A percentile compares a stretch with the other conserved stretches of the same genome.
phyloP scores from a whole-genome alignment of 2,888 invertebrate genomes.

The Lithophane semibrunnea region DNA sequence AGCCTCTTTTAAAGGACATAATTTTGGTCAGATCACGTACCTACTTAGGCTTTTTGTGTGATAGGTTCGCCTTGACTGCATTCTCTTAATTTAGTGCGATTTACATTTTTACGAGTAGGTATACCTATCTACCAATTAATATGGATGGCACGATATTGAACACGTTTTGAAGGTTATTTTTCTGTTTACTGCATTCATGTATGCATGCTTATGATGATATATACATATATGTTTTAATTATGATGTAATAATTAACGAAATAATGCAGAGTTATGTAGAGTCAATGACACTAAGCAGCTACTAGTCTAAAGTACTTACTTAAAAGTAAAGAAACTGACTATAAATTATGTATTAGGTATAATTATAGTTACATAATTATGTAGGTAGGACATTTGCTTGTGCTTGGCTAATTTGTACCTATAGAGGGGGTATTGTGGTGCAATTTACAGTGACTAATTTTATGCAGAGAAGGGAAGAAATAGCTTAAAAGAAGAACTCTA shows the following conservation, averaged over 20 bases:
- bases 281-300: slow-evolving; percentile 6
- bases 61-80: slow-evolving; percentile 54
- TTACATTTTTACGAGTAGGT: no score
- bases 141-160: slow-evolving; percentile 21
- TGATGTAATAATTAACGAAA: slow-evolving; percentile 5
- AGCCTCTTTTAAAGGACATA: no score
- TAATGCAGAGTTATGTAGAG: not conserved
- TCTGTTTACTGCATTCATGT: slow-evolving; percentile 1
- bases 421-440: not conserved
- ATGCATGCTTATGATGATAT: not conserved
- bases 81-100: slow-evolving; percentile 12
- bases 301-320: not conserved
- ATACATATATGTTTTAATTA: not conserved
- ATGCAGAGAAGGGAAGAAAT: not conserved
- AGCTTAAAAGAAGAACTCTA: no score
- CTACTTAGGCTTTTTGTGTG: slow-evolving; percentile 2
- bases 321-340: not conserved
- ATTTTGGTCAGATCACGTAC: no score
- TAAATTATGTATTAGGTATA: no score
- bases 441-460: not conserved
- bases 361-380: not conserved
- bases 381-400: not conserved
- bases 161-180: slow-evolving; percentile 21
- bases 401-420: not conserved
- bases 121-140: slow-evolving; percentile 26